phyloP scores from a whole-genome alignment of 1,140 invertebrate genomes.

The Platyscapa corneri region DNA sequence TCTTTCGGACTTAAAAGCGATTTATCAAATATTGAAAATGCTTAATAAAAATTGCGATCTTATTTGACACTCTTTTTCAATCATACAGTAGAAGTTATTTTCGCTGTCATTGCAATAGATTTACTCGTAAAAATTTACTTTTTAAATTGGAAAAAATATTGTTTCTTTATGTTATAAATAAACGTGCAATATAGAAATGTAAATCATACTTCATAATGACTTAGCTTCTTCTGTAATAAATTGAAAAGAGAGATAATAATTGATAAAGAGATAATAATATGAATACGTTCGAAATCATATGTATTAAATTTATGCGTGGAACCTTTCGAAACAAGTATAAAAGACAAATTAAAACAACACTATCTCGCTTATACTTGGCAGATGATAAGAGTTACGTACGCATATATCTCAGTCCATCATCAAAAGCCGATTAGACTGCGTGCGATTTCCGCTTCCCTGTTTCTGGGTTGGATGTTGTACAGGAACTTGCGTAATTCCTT shows the following conservation, averaged over 20 bases:
- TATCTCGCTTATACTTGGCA: neutral
- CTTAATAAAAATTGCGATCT: too few species aligned
- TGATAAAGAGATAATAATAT: too few species aligned
- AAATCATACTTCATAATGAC: too few species aligned
- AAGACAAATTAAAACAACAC: slow-evolving; percentile 16
- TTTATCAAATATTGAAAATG: too few species aligned
- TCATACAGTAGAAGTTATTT: too few species aligned
- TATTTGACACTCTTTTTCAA: too few species aligned
- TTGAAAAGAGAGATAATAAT: neutral
- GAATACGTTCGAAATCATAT: neutral
- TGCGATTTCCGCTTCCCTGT: slow-evolving; percentile 42
- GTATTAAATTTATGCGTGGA: neutral
- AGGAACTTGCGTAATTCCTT: slow-evolving; percentile 44
- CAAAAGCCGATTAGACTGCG: slow-evolving; percentile 45
- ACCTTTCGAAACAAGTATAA: neutral
- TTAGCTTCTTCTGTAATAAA: too few species aligned
- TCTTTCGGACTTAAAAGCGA: neutral
- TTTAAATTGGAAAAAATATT: too few species aligned
- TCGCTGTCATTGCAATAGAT: too few species aligned
- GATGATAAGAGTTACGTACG: slow-evolving; percentile 24
- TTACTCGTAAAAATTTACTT: too few species aligned
- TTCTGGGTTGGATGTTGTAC: slow-evolving; percentile 16
- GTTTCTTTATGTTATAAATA: too few species aligned
- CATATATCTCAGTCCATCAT: slow-evolving; percentile 33
- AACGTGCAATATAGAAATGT: too few species aligned